Percentiles rank a stretch among this genome's conserved stretches.
These are phyloP conservation scores for Phoeniculus purpureus DNA, from an alignment of 2,797 vertebrate genomes.

Conservation along the genomic window DNA sequence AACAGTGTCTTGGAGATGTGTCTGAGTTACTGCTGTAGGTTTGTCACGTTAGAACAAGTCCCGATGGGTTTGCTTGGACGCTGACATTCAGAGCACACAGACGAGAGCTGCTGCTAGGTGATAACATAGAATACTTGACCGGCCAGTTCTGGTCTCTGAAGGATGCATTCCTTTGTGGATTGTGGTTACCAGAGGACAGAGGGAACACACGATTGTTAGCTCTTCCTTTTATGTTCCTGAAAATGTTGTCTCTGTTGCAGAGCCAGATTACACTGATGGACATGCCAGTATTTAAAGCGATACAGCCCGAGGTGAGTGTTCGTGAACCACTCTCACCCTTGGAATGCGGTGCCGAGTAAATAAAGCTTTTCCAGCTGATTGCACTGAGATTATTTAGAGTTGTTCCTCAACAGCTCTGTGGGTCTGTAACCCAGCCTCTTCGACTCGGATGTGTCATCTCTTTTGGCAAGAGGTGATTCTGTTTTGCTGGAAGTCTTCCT, in stretches of 20 bases:
- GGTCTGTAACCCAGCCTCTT: background rate
- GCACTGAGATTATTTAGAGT: background rate
- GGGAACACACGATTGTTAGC: background rate
- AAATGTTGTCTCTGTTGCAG: constrained; percentile 75
- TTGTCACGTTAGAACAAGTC: background rate
- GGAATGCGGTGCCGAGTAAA: background rate
- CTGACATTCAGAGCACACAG: background rate
- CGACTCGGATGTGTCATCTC: background rate
- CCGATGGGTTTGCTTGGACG: background rate
- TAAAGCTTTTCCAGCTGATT: background rate
- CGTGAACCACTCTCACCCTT: background rate
- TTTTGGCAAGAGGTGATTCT: background rate
- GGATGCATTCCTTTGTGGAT: background rate
- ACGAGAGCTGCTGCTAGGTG: background rate
- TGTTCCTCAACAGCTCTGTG: background rate
- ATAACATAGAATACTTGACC: background rate
- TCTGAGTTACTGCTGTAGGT: background rate
- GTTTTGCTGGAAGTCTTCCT: background rate
- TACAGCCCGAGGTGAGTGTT: constrained; percentile 92
- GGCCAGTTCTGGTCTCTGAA: background rate
- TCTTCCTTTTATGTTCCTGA: background rate
- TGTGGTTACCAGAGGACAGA: background rate
- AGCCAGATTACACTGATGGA: constrained; percentile 97
- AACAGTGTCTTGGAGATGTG: background rate
- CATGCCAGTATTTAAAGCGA: constrained; percentile 95